These are phyloP conservation scores for Hapalemur alaotrensis DNA, from an alignment of 2,797 vertebrate genomes.

Conservation along the genomic window DNA sequence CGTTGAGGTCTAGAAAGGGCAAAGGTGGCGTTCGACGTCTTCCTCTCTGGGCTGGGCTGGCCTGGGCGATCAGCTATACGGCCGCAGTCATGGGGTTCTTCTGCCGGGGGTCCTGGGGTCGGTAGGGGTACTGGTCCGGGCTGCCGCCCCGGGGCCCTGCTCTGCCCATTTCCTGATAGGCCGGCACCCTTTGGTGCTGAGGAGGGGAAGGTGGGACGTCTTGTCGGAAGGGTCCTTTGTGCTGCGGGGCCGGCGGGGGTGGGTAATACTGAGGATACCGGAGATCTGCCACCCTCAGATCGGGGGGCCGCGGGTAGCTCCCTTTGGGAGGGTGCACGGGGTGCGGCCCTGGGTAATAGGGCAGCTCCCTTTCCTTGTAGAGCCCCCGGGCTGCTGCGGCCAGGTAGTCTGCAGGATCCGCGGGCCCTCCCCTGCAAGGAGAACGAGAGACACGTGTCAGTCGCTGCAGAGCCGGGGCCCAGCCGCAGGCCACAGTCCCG, in stretches of 20 bases:
- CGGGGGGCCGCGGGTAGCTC: conserved; percentile 81
- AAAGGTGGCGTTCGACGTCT: fast-evolving
- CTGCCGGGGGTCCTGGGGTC: conserved; percentile 89
- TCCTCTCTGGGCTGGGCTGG: neutral
- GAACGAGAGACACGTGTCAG: conserved; percentile 67
- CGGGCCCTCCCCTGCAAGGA: conserved; percentile 88
- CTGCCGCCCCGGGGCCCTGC: conserved; percentile 84
- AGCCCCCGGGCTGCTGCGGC: conserved; percentile 87
- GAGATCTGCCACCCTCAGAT: conserved; percentile 86
- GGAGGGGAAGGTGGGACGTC: conserved; percentile 97
- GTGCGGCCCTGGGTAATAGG: conserved; percentile 87
- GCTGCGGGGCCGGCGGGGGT: conserved; percentile 79
- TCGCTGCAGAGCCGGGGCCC: fast-evolving
- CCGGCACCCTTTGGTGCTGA: conserved; percentile 87
- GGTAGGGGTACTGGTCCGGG: conserved; percentile 87
- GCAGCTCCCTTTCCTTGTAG: conserved; percentile 88
- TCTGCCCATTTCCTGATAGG: conserved; percentile 90
- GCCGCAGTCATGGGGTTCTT: conserved; percentile 94
- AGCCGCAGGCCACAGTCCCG: fast-evolving
- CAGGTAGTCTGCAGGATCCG: conserved; percentile 90
- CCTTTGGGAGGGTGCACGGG: conserved; percentile 85
- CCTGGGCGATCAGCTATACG: conserved; percentile 83
- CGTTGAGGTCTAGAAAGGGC: conserved; percentile 46
- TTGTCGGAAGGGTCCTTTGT: conserved; percentile 94
- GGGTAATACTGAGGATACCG: conserved; percentile 90